These are phyloP conservation scores for Drosophila subquinaria DNA, from an alignment of 2,888 invertebrate species.

Conservation along the genomic window DNA sequence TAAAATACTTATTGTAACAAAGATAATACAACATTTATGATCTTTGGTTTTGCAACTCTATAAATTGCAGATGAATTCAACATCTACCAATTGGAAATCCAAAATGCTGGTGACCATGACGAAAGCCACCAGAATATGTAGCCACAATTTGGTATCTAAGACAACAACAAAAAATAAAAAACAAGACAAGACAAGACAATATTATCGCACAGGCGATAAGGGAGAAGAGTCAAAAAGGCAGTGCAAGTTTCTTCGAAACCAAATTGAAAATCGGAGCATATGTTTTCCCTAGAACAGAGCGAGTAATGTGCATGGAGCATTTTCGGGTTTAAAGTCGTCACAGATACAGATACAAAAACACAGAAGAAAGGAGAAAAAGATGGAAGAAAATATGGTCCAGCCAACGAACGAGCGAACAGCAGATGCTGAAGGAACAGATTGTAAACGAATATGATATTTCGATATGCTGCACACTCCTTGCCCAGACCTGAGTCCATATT, in stretches of 20 bases:
- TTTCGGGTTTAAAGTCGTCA: conserved; percentile 43
- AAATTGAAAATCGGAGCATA: conserved; percentile 65
- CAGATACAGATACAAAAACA: conserved; percentile 28
- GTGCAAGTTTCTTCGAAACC: conserved; percentile 42
- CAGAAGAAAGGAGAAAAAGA: conserved; percentile 16
- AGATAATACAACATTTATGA: background rate
- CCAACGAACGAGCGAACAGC: conserved; percentile 49
- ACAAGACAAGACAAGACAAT: conserved; percentile 9
- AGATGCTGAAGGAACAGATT: conserved; percentile 77
- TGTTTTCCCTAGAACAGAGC: conserved; percentile 73
- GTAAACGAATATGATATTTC: conserved; percentile 81
- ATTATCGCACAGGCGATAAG: conserved; percentile 46
- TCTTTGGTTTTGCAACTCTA: background rate
- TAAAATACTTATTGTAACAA: background rate
- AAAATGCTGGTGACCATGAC: conserved; percentile 3
- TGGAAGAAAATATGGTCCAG: conserved; percentile 33
- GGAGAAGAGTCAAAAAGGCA: conserved; percentile 8
- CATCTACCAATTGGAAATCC: conserved; percentile 7
- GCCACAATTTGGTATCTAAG: conserved; percentile 29
- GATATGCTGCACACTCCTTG: conserved; percentile 76
- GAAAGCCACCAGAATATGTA: conserved; percentile 9
- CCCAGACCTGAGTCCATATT: conserved; percentile 41
- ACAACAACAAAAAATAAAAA: background rate
- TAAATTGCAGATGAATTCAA: background rate
- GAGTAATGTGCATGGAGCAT: conserved; percentile 49